phyloP scores from a whole-genome alignment of 2,797 vertebrate genomes.

The Brachyrhaphis roseni region DNA sequence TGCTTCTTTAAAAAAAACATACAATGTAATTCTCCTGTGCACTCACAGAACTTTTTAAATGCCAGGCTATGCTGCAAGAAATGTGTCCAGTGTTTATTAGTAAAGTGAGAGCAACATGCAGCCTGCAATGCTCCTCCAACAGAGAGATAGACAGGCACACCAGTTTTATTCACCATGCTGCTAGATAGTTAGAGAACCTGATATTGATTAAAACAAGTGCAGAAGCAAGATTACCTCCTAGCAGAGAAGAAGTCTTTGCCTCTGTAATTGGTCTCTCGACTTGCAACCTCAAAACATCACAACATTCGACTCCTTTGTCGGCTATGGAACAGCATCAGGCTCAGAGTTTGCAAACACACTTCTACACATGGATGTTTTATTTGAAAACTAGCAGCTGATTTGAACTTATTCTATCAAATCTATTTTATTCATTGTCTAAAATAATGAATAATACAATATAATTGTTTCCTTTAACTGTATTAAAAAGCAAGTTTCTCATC shows the following conservation, averaged over 20 bases:
- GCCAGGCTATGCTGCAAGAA: background rate
- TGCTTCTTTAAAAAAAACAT: background rate
- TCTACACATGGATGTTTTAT: background rate
- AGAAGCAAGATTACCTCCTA: background rate
- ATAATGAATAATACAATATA: background rate
- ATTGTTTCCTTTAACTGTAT: background rate
- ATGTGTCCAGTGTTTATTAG: background rate
- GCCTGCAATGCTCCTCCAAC: background rate
- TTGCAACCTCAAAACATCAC: background rate
- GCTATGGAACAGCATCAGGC: constrained; percentile 8
- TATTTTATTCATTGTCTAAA: background rate
- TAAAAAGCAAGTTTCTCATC: background rate
- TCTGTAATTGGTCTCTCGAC: background rate
- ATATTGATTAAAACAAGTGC: constrained; percentile 14
- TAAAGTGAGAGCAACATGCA: background rate
- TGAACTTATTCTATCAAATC: background rate
- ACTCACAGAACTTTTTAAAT: background rate
- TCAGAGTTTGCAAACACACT: background rate
- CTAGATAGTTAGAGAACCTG: constrained; percentile 16
- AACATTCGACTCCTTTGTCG: background rate
- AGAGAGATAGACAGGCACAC: background rate
- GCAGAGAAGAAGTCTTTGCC: background rate
- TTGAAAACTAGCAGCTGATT: background rate
- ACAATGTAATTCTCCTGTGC: background rate
- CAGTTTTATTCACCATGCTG: constrained; percentile 13